Evolutionary conservation across 2,797 vertebrate species (phyloP), one percentile per base, ranked within the genome.

Genomic region (Cyprinella venusta): DNA sequence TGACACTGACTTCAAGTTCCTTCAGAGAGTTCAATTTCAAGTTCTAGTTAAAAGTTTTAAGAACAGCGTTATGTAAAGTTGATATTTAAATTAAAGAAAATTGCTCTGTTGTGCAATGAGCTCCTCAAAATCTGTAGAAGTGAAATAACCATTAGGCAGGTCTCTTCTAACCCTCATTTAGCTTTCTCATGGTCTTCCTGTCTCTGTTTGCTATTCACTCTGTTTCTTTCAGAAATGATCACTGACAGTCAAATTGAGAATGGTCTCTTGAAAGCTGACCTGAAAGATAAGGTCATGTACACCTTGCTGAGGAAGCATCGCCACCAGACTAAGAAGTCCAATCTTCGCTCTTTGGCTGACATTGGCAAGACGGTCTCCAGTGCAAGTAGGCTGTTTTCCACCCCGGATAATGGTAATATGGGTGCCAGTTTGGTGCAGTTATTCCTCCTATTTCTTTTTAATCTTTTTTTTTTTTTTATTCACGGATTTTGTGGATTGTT

Each of bases 361-460:
- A 99, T 99, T 8, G 98, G 97, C 88, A 99, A 97, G 95, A 98
- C 98, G 26, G 97, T 99, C 92, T 99, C 98, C 94, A 98, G 96
- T 95, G 97, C 98, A 97, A 98, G 98, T 97, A 97, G 97, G 96
- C 97, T 98, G 97, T 99, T 98, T 96, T 94, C 96, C 96, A 97
- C 93, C 96, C 96, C 94, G 80, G 97, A 98, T 90, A 97, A 97
- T 93, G 97, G 97, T 98, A 98, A 98, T 96, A 94, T 94, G 93
- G 94, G 93, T 94, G 94, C 94, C 92, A 89, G 88, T 92, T 93
- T 95, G 94, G 93, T 94, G 92, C 94, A 93, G 94, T 94, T 91
- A 89, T 88, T 90, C 12, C 30, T 84, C 61, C 52, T 48, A 86
- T 65, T 21, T 3, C 26, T 12, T 3, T 36, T 45, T 13, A 21